phyloP scores from a whole-genome alignment of 2,888 invertebrate species.

The Caenorhabditis wallacei region DNA sequence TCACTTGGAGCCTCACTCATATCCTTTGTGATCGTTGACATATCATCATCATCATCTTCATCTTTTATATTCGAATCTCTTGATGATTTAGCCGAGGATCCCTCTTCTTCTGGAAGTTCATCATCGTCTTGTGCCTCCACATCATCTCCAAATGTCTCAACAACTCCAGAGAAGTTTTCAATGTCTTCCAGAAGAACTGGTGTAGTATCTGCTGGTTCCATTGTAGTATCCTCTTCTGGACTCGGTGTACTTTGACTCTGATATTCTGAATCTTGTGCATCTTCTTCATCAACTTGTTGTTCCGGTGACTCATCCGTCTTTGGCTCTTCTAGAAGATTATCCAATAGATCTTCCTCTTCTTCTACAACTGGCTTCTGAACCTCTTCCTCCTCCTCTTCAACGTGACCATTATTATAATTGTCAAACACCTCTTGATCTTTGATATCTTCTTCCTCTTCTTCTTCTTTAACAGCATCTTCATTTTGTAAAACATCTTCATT shows the following conservation, averaged over 20 bases:
- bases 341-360: background rate
- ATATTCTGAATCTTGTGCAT: constrained; percentile 15
- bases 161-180: constrained; percentile 24
- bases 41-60: constrained; percentile 52
- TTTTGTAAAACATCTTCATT: background rate
- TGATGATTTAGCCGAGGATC: constrained; percentile 7
- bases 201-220: background rate
- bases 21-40: constrained; percentile 44
- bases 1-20: constrained; percentile 55
- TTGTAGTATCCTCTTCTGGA: background rate
- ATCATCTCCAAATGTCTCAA: constrained; percentile 30
- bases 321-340: background rate
- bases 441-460: constrained; percentile 6
- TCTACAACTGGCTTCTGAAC: constrained; percentile 7
- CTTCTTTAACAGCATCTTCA: constrained; percentile 3
- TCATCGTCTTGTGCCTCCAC: constrained; percentile 33
- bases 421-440: constrained; percentile 2
- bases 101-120: constrained; percentile 4
- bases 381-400: constrained; percentile 32
- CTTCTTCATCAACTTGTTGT: constrained; percentile 10
- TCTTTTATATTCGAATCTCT: constrained; percentile 6
- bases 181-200: constrained; percentile 8
- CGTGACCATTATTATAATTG: constrained; percentile 13
- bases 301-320: background rate
- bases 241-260: constrained; percentile 5